A percentile compares a stretch with the other conserved stretches of the same genome.
These are phyloP conservation scores for Cirrhinus molitorella DNA, from an alignment of 2,797 vertebrate genomes.

Conservation along the genomic window DNA sequence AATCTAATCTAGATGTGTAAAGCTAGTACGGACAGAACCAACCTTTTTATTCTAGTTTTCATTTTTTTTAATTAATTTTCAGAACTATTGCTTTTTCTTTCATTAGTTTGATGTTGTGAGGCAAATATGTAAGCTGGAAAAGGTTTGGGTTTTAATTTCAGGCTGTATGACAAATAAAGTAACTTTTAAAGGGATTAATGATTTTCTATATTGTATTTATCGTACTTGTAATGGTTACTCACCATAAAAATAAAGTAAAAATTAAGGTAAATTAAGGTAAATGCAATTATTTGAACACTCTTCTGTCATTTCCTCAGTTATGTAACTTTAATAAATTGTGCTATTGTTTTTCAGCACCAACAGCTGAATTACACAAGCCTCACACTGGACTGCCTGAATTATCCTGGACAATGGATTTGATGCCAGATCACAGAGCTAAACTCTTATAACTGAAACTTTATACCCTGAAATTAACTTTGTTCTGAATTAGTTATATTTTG, in stretches of 20 bases:
- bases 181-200: background rate
- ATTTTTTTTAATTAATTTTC: too few relatives aligned
- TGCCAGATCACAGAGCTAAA: background rate
- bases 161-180: background rate
- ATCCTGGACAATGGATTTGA: slow-evolving; percentile 14
- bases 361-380: slow-evolving; percentile 11
- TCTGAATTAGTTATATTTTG: background rate
- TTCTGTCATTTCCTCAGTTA: slow-evolving; percentile 12
- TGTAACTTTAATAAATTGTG: slow-evolving; percentile 11
- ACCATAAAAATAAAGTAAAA: too few relatives aligned
- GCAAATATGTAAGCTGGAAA: too few relatives aligned
- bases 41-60: too few relatives aligned
- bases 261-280: background rate
- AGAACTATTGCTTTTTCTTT: background rate
- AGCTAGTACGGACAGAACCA: too few relatives aligned
- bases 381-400: background rate
- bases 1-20: too few relatives aligned
- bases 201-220: background rate
- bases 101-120: background rate
- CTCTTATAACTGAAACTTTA: background rate
- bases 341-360: background rate
- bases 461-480: background rate
- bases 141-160: background rate
- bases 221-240: background rate
- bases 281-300: background rate